Evolutionary conservation across 2,888 invertebrate genomes (phyloP).

Genomic region (Uloborus plumipes): DNA sequence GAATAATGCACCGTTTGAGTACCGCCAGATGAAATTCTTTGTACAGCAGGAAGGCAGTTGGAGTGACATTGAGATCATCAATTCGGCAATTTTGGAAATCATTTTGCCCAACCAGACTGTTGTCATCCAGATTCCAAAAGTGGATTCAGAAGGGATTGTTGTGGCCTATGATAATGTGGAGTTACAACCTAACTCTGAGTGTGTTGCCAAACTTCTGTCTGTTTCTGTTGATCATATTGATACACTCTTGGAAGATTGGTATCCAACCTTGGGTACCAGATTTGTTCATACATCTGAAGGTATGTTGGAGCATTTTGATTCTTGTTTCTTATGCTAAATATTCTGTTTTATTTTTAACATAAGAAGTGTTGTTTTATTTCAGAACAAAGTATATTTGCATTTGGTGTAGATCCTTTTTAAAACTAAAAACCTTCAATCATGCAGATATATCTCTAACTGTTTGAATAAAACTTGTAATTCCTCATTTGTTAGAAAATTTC

Average conservation of each 20-base stretch:
- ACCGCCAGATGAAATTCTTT: conserved; percentile 72
- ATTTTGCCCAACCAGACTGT: conserved; percentile 81
- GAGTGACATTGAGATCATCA: conserved; percentile 84
- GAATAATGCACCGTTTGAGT: conserved; percentile 73
- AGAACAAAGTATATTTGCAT: not conserved
- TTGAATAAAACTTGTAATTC: no score
- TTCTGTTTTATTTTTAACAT: not conserved
- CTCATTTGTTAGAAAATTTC: no score
- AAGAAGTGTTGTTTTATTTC: not conserved
- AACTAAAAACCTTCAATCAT: no score
- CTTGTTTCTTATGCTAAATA: not conserved
- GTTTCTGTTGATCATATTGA: conserved; percentile 96
- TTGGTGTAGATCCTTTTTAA: no score
- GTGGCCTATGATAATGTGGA: conserved; percentile 52
- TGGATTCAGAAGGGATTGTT: conserved; percentile 68
- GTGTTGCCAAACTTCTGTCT: conserved; percentile 85
- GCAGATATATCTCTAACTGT: no score
- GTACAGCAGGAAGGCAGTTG: conserved; percentile 85
- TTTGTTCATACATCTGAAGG: conserved; percentile 99
- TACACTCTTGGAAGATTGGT: conserved; percentile 97
- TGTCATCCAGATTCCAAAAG: conserved; percentile 74
- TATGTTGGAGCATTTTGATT: not conserved
- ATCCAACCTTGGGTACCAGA: conserved; percentile 93
- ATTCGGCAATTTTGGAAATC: conserved; percentile 88
- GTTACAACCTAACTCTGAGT: conserved; percentile 84